Percentiles rank a stretch among this genome's conserved stretches.
Evolutionary conservation across 2,113 vertebrate species (phyloP).

Genomic region (Nothoprocta pentlandii): DNA sequence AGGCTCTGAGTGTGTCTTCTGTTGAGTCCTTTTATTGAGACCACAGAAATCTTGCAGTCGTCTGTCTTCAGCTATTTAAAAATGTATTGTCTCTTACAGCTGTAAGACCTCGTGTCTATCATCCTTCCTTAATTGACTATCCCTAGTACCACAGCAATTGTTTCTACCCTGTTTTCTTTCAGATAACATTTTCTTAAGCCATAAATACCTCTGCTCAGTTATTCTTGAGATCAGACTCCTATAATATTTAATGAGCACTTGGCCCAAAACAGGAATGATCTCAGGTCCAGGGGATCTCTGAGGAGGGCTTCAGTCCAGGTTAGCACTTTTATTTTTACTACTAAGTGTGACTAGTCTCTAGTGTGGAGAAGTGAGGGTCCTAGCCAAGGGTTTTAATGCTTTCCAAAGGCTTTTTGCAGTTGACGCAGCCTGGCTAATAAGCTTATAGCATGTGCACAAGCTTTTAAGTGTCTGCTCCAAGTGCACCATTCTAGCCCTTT

Average conservation of each 20-base stretch:
- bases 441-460: background rate
- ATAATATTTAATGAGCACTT: background rate
- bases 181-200: background rate
- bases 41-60: background rate
- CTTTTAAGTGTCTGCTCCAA: constrained; percentile 61
- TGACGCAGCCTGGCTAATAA: constrained; percentile 17
- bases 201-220: background rate
- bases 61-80: background rate
- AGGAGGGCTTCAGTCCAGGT: background rate
- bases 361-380: background rate
- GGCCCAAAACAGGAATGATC: background rate
- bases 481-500: constrained; percentile 24
- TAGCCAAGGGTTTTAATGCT: constrained; percentile 29
- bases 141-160: background rate
- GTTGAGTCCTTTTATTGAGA: background rate
- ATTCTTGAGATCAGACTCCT: background rate
- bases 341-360: background rate
- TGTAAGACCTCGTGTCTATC: background rate
- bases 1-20: background rate
- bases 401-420: constrained; percentile 39
- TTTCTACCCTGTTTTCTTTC: background rate
- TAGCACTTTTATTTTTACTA: background rate
- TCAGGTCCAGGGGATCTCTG: background rate
- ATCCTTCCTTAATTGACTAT: background rate
- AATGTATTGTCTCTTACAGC: background rate